phyloP scores from a whole-genome alignment of 2,113 vertebrate species.

The Osmerus mordax region DNA sequence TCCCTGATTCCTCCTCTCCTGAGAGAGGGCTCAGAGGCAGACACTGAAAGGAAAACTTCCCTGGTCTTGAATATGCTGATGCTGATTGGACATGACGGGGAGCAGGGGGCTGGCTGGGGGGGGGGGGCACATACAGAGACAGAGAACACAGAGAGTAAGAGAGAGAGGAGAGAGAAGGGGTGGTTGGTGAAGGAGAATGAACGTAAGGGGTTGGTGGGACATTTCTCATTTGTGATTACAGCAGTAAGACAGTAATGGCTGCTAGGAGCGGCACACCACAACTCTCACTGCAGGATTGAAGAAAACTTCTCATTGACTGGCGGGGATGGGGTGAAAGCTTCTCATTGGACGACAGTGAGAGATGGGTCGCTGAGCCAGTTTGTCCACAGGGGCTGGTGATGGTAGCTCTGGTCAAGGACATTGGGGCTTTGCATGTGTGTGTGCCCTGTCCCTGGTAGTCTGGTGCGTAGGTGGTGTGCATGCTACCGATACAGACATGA shows the following conservation, averaged over 20 bases:
- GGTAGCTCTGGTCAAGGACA: background rate
- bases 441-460: too few species aligned
- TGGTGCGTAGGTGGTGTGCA: too few species aligned
- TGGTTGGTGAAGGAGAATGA: slow-evolving; percentile 18
- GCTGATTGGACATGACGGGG: slow-evolving; percentile 56
- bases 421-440: background rate
- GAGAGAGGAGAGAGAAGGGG: slow-evolving; percentile 21
- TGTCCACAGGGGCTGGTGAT: background rate
- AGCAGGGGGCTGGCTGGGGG: slow-evolving; percentile 43
- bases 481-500: too few species aligned
- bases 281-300: slow-evolving; percentile 6
- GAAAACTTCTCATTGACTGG: background rate
- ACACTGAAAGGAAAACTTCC: slow-evolving; percentile 31
- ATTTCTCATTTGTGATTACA: slow-evolving; percentile 57
- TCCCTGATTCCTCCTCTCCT: background rate
- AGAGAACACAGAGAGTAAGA: background rate
- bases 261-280: slow-evolving; percentile 32
- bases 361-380: background rate
- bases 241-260: slow-evolving; percentile 41
- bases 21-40: slow-evolving; percentile 3
- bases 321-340: background rate
- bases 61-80: slow-evolving; percentile 49
- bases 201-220: slow-evolving; percentile 10
- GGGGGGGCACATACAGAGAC: slow-evolving; percentile 19
- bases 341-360: background rate